Evolutionary conservation across 30 jellyfish, hydroid and myxozoan genomes (phyloP).

Genomic region (Hydractinia echinata): DNA sequence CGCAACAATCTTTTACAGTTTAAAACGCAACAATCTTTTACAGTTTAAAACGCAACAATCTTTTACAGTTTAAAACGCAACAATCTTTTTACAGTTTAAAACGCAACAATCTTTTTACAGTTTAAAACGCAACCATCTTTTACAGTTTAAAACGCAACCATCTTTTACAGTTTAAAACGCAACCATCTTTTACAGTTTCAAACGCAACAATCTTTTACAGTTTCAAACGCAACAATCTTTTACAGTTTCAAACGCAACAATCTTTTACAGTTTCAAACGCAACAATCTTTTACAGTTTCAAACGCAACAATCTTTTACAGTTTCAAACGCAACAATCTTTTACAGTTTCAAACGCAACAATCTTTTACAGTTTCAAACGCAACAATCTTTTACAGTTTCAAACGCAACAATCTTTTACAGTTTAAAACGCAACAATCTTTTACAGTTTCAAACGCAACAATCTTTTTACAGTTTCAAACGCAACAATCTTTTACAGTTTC

Average conservation of each 20-base stretch:
- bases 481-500: conserved; percentile 30
- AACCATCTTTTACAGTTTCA: too few species aligned
- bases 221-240: not conserved
- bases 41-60: conserved; percentile 14
- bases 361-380: conserved; percentile 31
- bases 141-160: conserved; percentile 30
- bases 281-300: conserved; percentile 30
- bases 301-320: conserved; percentile 23
- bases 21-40: not conserved
- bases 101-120: not conserved
- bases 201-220: conserved; percentile 23
- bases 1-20: conserved; percentile 29
- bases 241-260: conserved; percentile 32
- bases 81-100: not conserved
- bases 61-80: conserved; percentile 31
- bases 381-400: conserved; percentile 30
- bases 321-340: not conserved
- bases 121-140: not conserved
- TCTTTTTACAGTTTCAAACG: not conserved
- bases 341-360: conserved; percentile 32
- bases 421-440: not conserved
- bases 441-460: conserved; percentile 32
- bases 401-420: conserved; percentile 25
- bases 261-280: conserved; percentile 31
- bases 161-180: too few species aligned